Percentiles rank a stretch among this genome's conserved stretches.
Conservation (phyloP, 2,888 invertebrate genomes). For the Habroteleia sp. region DNA sequence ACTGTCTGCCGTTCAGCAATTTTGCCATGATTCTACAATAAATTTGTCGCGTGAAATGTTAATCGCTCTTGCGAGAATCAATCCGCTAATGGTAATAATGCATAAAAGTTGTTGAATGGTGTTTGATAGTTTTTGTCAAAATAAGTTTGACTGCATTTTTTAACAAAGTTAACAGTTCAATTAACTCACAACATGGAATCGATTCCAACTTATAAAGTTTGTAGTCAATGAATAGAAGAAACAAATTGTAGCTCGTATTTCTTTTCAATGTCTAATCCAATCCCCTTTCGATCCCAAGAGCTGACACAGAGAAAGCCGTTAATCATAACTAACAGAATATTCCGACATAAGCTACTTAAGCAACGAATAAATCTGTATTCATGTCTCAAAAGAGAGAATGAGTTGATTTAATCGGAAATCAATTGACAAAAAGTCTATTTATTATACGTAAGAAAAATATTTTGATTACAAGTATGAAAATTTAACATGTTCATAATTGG, state of each 20-base stretch:
- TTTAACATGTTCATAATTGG: too few relatives aligned
- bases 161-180: too few relatives aligned
- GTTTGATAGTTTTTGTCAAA: too few relatives aligned
- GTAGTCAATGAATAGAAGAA: conserved; percentile 31
- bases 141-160: too few relatives aligned
- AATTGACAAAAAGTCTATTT: conserved; percentile 43
- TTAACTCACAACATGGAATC: not conserved
- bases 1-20: conserved; percentile 12
- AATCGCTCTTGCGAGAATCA: not conserved
- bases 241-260: conserved; percentile 48
- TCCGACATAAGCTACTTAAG: conserved; percentile 61
- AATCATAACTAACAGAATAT: conserved; percentile 60
- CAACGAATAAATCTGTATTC: conserved; percentile 58
- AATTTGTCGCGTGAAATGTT: conserved; percentile 20
- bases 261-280: conserved; percentile 40
- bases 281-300: conserved; percentile 42
- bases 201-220: not conserved
- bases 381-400: conserved; percentile 26
- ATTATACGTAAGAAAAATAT: conserved; percentile 4
- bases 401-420: conserved; percentile 53
- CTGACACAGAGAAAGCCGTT: conserved; percentile 56
- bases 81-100: not conserved
- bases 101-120: too few relatives aligned
- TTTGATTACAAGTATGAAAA: conserved; percentile 3
- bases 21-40: conserved; percentile 1